A percentile compares a stretch with the other conserved stretches of the same genome.
These are phyloP conservation scores for Gracilinanus agilis DNA, from an alignment of 2,113 vertebrate genomes.

Conservation along the genomic window DNA sequence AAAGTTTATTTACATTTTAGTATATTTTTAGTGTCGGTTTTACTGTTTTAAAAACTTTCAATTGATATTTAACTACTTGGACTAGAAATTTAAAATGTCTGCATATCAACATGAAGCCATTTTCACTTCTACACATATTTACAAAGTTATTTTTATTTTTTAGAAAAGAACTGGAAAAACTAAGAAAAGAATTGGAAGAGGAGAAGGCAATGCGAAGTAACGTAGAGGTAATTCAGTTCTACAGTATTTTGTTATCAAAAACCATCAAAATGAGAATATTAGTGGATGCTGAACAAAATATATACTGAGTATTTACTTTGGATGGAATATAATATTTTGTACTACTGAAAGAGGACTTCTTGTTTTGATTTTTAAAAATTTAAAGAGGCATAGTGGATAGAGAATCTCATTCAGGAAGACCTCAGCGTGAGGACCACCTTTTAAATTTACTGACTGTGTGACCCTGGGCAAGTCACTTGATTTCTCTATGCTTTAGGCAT, in stretches of 20 bases:
- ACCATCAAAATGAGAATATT: background rate
- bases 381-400: background rate
- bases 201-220: conserved; percentile 87
- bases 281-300: background rate
- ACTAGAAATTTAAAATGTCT: background rate
- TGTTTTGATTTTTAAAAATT: background rate
- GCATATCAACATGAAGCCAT: background rate
- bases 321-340: background rate
- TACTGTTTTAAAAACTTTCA: background rate
- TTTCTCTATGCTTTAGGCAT: background rate
- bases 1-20: background rate
- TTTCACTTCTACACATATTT: background rate
- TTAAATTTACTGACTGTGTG: background rate
- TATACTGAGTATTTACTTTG: background rate
- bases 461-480: too few relatives aligned
- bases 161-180: conserved; percentile 91
- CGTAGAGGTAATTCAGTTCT: conserved; percentile 87
- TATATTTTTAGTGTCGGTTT: background rate
- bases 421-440: background rate
- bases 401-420: background rate
- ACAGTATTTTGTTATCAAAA: background rate
- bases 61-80: background rate
- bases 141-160: background rate
- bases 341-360: background rate
- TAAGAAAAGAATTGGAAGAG: conserved; percentile 90